Conservation (phyloP, 2,797 vertebrate genomes). For the Halcyon badia region DNA sequence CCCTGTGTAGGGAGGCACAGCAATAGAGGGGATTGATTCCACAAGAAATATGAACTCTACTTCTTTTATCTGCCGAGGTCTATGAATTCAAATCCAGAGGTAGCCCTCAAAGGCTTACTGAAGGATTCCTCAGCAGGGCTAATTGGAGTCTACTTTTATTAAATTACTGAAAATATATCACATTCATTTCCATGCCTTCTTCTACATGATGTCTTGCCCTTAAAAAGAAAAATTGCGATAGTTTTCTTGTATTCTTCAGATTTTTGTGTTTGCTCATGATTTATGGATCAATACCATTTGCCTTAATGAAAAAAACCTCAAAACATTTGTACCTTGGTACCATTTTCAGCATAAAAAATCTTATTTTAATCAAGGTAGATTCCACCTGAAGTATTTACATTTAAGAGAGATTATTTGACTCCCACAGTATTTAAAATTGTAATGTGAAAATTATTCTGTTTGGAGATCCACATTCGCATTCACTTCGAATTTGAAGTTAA, state of each 20-base stretch:
- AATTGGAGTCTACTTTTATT: neutral
- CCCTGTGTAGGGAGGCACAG: neutral
- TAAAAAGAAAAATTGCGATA: neutral
- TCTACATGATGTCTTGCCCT: neutral
- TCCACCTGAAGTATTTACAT: neutral
- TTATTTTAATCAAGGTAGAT: constrained; percentile 22
- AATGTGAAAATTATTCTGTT: neutral
- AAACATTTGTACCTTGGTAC: neutral
- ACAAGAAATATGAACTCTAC: neutral
- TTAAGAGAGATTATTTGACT: constrained; percentile 2
- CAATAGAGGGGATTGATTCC: neutral
- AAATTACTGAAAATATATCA: neutral
- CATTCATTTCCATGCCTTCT: neutral
- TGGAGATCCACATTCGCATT: neutral
- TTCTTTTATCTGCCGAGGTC: neutral
- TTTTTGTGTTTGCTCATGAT: neutral
- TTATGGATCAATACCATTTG: neutral
- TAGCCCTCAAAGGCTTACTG: neutral
- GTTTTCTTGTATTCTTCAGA: neutral
- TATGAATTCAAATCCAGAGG: neutral
- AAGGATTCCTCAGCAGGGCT: neutral
- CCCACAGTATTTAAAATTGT: neutral
- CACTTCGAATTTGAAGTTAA: constrained; percentile 28
- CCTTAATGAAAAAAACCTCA: neutral
- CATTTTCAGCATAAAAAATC: neutral